Evolutionary conservation across 2,113 vertebrate species (phyloP).

Genomic region (Sturnus vulgaris): DNA sequence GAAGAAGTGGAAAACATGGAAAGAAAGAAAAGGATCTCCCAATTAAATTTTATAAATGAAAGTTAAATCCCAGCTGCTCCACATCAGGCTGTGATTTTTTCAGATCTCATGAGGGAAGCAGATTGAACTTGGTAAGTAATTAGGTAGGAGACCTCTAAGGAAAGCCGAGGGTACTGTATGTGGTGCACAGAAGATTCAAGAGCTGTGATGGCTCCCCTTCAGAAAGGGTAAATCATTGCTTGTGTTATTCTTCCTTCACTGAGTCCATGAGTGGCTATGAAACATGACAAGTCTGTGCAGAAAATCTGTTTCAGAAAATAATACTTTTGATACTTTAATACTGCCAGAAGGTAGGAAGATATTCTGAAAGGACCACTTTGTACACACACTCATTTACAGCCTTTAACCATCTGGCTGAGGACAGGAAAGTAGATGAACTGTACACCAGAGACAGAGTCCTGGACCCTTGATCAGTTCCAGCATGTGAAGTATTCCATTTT

Average conservation of each 20-base stretch:
- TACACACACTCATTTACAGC: not conserved
- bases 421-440: not conserved
- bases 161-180: not conserved
- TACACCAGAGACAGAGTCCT: not conserved
- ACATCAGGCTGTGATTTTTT: slow-evolving; percentile 33
- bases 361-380: not conserved
- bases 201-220: not conserved
- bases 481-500: not conserved
- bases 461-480: not conserved
- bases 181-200: not conserved
- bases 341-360: not conserved
- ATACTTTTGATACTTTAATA: not conserved
- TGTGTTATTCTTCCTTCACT: not conserved
- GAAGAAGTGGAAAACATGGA: not conserved
- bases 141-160: not conserved
- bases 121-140: not conserved
- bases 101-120: slow-evolving; percentile 12
- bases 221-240: not conserved
- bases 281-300: not conserved
- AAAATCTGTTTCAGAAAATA: not conserved
- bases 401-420: not conserved
- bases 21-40: not conserved
- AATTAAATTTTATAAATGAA: slow-evolving; percentile 45
- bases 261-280: not conserved
- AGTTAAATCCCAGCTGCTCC: slow-evolving; percentile 42